phyloP scores from a whole-genome alignment of 2,888 invertebrate genomes.

The Frankliniella intonsa region DNA sequence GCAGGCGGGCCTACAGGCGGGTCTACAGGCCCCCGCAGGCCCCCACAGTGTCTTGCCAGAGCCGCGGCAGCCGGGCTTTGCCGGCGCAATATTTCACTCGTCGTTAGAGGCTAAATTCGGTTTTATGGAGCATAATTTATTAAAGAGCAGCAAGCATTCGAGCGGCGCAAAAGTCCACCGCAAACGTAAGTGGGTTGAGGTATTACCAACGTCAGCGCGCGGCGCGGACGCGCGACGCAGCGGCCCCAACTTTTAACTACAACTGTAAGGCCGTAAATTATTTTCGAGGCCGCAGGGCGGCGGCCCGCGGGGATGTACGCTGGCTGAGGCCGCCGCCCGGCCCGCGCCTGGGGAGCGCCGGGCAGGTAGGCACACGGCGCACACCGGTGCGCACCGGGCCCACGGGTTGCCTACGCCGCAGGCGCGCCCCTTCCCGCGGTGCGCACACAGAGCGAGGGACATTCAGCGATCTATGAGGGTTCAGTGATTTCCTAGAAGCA shows the following conservation, averaged over 20 bases:
- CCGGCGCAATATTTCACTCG: constrained; percentile 14
- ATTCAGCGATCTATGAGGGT: too few relatives aligned
- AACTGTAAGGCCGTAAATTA: constrained; percentile 1
- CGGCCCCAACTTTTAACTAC: constrained; percentile 2
- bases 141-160: constrained; percentile 11
- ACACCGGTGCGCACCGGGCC: too few relatives aligned
- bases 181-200: constrained; percentile 22
- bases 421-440: too few relatives aligned
- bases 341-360: background rate
- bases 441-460: too few relatives aligned
- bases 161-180: constrained; percentile 4
- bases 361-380: too few relatives aligned
- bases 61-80: background rate
- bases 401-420: too few relatives aligned
- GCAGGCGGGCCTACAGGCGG: background rate
- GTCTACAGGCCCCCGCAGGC: background rate
- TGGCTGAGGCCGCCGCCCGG: background rate
- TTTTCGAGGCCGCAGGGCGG: background rate
- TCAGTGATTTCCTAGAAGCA: too few relatives aligned
- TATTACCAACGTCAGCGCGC: constrained; percentile 15
- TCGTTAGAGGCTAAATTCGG: constrained; percentile 9
- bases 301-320: background rate
- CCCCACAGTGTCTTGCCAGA: background rate
- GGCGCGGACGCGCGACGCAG: background rate
- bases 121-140: constrained; percentile 24